These are phyloP conservation scores for Bos javanicus DNA, from an alignment of 2,113 vertebrate species.

Conservation along the genomic window DNA sequence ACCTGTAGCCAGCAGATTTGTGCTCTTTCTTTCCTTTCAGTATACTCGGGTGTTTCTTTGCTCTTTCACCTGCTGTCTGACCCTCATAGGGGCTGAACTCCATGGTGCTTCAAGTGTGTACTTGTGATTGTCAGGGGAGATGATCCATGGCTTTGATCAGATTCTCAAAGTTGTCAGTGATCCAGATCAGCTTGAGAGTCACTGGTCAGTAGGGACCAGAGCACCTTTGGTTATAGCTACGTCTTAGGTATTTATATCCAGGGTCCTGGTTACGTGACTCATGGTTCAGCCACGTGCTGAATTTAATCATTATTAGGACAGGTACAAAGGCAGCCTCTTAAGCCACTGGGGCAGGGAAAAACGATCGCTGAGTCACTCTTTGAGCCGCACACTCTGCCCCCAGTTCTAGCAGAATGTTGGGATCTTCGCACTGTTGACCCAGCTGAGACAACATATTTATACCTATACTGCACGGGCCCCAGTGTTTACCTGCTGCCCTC, in stretches of 20 bases:
- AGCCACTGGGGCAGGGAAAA: background rate
- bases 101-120: background rate
- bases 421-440: background rate
- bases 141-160: background rate
- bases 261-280: slow-evolving; percentile 14
- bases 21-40: background rate
- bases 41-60: background rate
- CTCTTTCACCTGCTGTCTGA: background rate
- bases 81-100: background rate
- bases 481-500: background rate
- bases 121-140: background rate
- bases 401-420: background rate
- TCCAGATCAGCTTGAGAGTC: background rate
- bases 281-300: background rate
- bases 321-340: background rate
- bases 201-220: slow-evolving; percentile 12
- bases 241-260: slow-evolving; percentile 43
- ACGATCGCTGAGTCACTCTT: background rate
- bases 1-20: background rate
- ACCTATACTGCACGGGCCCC: background rate
- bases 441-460: slow-evolving; percentile 23
- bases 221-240: background rate
- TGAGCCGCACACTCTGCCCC: background rate
- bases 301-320: slow-evolving; percentile 54
- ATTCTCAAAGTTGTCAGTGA: background rate